phyloP scores from a whole-genome alignment of 2,113 vertebrate genomes.

The Okapia johnstoni region DNA sequence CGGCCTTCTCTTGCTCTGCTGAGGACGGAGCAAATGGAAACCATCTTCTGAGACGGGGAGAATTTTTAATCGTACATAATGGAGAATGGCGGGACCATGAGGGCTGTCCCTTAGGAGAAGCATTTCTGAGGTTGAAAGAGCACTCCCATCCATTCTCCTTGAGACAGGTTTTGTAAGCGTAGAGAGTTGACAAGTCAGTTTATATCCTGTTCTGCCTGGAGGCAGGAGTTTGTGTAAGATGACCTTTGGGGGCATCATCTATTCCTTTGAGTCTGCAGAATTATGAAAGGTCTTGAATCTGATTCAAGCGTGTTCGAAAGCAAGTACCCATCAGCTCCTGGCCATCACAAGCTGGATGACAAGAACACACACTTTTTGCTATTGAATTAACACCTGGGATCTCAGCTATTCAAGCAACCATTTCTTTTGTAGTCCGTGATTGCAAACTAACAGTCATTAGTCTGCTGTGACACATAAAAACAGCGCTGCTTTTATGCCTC shows the following conservation, averaged over 20 bases:
- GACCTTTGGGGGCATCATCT: neutral
- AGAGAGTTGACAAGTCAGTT: neutral
- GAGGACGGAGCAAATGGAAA: neutral
- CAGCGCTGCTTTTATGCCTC: neutral
- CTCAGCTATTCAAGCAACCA: constrained; percentile 45
- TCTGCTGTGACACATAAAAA: neutral
- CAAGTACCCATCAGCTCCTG: neutral
- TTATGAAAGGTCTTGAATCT: neutral
- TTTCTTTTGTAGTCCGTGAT: constrained; percentile 55
- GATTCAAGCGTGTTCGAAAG: neutral
- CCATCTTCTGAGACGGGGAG: neutral
- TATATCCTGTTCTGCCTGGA: neutral
- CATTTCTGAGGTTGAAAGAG: neutral
- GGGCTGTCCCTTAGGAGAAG: neutral
- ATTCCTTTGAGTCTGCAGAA: neutral
- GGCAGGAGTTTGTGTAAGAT: neutral
- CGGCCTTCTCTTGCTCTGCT: neutral
- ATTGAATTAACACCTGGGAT: constrained; percentile 55
- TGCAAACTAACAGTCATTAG: constrained; percentile 57
- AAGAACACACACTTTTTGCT: neutral
- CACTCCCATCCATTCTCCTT: neutral
- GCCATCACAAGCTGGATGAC: neutral
- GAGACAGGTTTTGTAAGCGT: neutral
- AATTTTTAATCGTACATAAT: neutral
- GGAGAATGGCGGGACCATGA: neutral